phyloP scores from a whole-genome alignment of 2,797 vertebrate species.

The Leptoclinus maculatus region DNA sequence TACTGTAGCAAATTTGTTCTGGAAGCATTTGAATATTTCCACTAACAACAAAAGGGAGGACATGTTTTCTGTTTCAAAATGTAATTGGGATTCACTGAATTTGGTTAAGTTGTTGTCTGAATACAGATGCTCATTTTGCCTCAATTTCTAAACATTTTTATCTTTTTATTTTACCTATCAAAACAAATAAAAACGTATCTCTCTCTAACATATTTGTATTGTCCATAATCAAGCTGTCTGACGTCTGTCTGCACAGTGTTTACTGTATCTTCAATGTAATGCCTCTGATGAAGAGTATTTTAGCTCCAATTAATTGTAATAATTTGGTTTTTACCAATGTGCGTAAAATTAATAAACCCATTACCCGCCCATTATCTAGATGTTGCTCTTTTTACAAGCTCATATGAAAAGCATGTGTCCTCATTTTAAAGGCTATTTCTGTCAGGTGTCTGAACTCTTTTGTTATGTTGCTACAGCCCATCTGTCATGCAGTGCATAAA shows the following conservation, averaged over 20 bases:
- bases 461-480: neutral
- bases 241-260: neutral
- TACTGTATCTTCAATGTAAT: neutral
- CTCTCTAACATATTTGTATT: neutral
- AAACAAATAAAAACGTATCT: neutral
- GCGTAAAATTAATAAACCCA: neutral
- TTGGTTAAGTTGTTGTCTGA: neutral
- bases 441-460: slow-evolving; percentile 28
- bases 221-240: neutral
- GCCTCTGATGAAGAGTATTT: neutral
- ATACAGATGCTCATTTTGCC: too few relatives aligned
- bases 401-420: slow-evolving; percentile 21
- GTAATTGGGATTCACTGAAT: slow-evolving; percentile 13
- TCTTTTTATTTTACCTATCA: neutral
- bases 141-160: neutral
- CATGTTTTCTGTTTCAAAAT: slow-evolving; percentile 20
- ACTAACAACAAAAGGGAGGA: slow-evolving; percentile 2
- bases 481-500: slow-evolving; percentile 18
- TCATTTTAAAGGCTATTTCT: slow-evolving; percentile 19
- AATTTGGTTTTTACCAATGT: neutral
- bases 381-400: neutral
- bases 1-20: slow-evolving; percentile 11
- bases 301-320: neutral
- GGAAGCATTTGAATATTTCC: slow-evolving; percentile 28
- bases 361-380: neutral